phyloP scores from a whole-genome alignment of 2,113 vertebrate species.

The Gopherus flavomarginatus region DNA sequence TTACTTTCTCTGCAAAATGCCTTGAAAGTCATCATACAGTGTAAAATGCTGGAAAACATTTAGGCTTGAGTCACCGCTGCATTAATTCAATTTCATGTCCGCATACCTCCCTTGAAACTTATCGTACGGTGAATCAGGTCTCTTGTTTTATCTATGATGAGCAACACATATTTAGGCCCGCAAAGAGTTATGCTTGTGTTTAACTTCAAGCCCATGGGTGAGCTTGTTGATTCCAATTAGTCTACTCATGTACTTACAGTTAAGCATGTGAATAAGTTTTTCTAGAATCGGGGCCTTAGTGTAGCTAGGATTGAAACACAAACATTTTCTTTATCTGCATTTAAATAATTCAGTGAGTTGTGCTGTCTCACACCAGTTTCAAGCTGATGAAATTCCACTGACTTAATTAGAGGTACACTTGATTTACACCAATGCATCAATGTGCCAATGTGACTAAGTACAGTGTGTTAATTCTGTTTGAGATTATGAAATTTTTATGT shows the following conservation, averaged over 20 bases:
- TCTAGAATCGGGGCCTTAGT: neutral
- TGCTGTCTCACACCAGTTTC: neutral
- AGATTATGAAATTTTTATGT: neutral
- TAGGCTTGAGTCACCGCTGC: neutral
- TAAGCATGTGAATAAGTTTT: neutral
- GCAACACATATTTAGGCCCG: neutral
- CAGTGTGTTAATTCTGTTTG: neutral
- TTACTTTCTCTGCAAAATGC: neutral
- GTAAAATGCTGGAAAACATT: neutral
- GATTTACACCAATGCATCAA: neutral
- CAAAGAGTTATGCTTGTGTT: neutral
- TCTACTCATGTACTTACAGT: neutral
- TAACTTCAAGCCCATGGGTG: accelerated
- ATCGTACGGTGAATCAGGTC: neutral
- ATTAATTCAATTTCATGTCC: neutral
- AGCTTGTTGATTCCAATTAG: neutral
- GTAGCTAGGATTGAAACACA: neutral
- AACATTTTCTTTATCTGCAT: neutral
- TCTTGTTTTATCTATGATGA: neutral
- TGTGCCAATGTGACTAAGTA: neutral
- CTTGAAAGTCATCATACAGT: neutral
- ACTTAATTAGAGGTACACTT: constrained; percentile 21
- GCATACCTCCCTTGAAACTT: neutral
- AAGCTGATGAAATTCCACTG: neutral
- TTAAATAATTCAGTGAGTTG: neutral